Base-by-base conservation (phyloP, 1,140 invertebrate genomes). In the Papilio polyxenes region DNA sequence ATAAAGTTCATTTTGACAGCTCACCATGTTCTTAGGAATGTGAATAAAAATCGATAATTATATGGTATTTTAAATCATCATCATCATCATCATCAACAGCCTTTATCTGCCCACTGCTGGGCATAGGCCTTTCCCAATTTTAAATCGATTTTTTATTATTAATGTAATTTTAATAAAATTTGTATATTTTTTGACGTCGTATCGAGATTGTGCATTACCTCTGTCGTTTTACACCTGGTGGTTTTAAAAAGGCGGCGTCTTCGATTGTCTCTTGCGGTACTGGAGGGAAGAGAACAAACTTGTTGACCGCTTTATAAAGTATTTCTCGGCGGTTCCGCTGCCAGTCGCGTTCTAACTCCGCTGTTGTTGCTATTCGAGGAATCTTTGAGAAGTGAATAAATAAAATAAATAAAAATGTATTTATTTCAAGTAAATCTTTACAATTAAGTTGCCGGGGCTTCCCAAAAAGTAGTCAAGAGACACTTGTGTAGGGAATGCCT, bases 231-330 rank as follows among this genome's bases (percentile, higher is more conserved):
- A 91, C 78, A 10, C 83, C 86, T 2, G 80, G 13, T 1, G 88
- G 85, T 10, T 90, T 44, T 1, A 69, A 15, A 78, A 93, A 93
- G 0, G 84, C 86, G 0, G 23, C 48, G 37, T 93, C 92, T 37
- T 93, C 92, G 1, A 92, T 82, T 0, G 82, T 40, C 20, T 90
- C 87, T 0, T 37, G 17, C 1, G 82, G 79, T 0, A 84, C 69
- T 2, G 88, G 80, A 0, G 90, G 88, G 31, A 93, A 92, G 9
- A 93, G 75, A 0, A 92, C 85, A 62, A 92, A 93, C 15, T 80
- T 79, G 0, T 69, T 56, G 9, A 80, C 75, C 0, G 91, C 87
- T 17, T 76, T 81, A 0, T 81, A 62, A 0, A 90, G 17, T 2
- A 92, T 91, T 23, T 86, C 80, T 0, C 48, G 65, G 23, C 85